These are phyloP conservation scores for Microcebus lehilahytsara DNA, from an alignment of 2,113 vertebrate species.

Conservation along the genomic window DNA sequence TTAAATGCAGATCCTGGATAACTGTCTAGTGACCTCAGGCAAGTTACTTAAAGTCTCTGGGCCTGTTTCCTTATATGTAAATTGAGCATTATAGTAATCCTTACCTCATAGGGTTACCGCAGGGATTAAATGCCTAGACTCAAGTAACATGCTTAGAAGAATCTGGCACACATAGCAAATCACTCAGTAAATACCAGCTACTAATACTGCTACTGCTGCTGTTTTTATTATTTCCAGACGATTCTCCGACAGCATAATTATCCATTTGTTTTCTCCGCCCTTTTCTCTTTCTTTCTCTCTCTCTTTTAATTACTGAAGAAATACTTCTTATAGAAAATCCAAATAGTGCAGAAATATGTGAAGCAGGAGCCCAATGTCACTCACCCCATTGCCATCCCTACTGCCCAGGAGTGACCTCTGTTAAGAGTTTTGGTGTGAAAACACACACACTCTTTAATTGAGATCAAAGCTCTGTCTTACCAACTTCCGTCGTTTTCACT, in stretches of 20 bases:
- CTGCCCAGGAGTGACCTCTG: not conserved
- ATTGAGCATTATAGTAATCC: not conserved
- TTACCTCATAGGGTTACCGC: not conserved
- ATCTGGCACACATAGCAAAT: not conserved
- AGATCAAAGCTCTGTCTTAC: not conserved
- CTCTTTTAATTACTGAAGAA: not conserved
- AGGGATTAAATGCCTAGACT: conserved; percentile 25
- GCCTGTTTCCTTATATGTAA: not conserved
- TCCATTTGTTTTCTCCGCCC: not conserved
- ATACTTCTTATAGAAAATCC: not conserved
- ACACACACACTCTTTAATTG: not conserved
- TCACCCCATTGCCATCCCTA: too few species aligned
- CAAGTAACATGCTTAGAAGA: not conserved
- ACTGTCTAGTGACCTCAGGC: conserved; percentile 11
- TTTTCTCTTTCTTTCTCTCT: not conserved
- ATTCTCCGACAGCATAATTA: not conserved
- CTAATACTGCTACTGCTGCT: not conserved
- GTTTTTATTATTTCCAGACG: not conserved
- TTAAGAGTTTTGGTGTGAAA: not conserved
- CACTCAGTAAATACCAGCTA: conserved; percentile 27
- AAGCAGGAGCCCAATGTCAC: not conserved
- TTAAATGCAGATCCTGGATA: conserved; percentile 35
- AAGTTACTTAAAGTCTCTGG: conserved; percentile 27
- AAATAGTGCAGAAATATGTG: not conserved
- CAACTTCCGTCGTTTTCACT: not conserved